Conservation (phyloP, 2,113 vertebrate genomes). For the Syngnathus typhle region DNA sequence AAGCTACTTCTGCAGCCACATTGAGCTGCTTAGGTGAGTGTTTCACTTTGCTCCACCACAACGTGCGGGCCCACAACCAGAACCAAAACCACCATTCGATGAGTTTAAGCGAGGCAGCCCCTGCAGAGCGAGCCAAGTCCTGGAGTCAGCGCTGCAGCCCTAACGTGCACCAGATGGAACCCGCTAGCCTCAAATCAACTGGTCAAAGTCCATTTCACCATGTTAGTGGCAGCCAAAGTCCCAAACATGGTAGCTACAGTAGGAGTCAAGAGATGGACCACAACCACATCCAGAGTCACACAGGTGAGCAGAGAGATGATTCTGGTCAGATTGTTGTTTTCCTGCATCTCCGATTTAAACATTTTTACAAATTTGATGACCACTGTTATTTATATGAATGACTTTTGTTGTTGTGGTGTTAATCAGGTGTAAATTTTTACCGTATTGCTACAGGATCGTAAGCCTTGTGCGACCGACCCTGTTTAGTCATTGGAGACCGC, state of each 20-base stretch:
- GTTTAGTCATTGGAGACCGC: not conserved
- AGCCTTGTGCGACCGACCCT: not conserved
- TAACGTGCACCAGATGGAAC: slow-evolving; percentile 23
- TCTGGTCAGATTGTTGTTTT: not conserved
- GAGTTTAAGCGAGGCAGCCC: not conserved
- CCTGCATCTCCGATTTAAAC: no score
- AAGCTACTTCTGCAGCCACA: slow-evolving; percentile 88
- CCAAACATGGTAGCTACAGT: slow-evolving; percentile 11
- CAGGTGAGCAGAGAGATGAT: slow-evolving; percentile 15
- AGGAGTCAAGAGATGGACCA: not conserved
- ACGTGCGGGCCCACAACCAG: slow-evolving; percentile 65
- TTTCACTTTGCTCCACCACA: slow-evolving; percentile 83
- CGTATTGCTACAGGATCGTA: not conserved
- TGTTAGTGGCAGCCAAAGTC: slow-evolving; percentile 23
- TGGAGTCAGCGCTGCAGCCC: slow-evolving; percentile 17
- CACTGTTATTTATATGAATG: not conserved
- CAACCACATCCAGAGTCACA: slow-evolving; percentile 4
- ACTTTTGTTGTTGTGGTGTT: not conserved
- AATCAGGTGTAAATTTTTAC: not conserved
- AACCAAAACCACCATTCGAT: slow-evolving; percentile 11
- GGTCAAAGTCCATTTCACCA: slow-evolving; percentile 12
- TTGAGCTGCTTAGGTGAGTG: slow-evolving; percentile 91
- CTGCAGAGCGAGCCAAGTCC: slow-evolving; percentile 13
- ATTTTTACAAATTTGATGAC: no score
- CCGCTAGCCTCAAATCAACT: slow-evolving; percentile 8